Evolutionary conservation across 2,888 invertebrate genomes (phyloP).

Genomic region (Cephus pulcher): DNA sequence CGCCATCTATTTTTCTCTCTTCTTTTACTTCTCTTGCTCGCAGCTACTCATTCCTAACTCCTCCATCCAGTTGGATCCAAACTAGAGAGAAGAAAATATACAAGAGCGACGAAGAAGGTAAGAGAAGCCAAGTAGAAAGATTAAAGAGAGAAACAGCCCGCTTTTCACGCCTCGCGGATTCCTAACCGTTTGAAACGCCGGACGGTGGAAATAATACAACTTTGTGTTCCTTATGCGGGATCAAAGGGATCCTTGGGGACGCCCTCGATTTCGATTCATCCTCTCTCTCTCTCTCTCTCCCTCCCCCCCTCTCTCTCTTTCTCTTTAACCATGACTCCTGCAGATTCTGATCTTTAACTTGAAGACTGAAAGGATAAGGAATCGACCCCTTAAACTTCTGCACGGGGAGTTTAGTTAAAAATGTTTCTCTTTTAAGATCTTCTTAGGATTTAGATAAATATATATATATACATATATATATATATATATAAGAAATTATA

Average conservation of each 20-base stretch:
- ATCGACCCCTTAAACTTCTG: neutral
- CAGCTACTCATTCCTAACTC: neutral
- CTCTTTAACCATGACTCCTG: neutral
- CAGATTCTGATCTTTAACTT: neutral
- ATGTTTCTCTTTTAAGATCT: neutral
- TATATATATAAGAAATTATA: neutral
- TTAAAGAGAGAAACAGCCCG: constrained; percentile 34
- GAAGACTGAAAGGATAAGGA: neutral
- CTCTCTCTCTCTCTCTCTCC: neutral
- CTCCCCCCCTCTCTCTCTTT: neutral
- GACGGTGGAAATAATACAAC: constrained; percentile 62
- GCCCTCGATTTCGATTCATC: constrained; percentile 44
- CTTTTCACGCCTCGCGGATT: constrained; percentile 58
- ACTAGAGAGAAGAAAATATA: constrained; percentile 24
- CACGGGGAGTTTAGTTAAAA: neutral
- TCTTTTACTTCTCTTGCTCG: neutral
- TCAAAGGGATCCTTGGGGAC: constrained; percentile 52
- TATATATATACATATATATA: neutral
- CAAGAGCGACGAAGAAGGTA: constrained; percentile 24
- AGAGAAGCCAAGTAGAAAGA: constrained; percentile 15
- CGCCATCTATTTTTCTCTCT: neutral
- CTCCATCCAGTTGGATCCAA: neutral
- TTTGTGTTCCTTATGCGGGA: constrained; percentile 58
- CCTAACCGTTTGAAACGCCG: constrained; percentile 56
- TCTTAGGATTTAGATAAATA: neutral